phyloP scores from a whole-genome alignment of 2,113 vertebrate genomes.

The Trematocara nigrifrons region DNA sequence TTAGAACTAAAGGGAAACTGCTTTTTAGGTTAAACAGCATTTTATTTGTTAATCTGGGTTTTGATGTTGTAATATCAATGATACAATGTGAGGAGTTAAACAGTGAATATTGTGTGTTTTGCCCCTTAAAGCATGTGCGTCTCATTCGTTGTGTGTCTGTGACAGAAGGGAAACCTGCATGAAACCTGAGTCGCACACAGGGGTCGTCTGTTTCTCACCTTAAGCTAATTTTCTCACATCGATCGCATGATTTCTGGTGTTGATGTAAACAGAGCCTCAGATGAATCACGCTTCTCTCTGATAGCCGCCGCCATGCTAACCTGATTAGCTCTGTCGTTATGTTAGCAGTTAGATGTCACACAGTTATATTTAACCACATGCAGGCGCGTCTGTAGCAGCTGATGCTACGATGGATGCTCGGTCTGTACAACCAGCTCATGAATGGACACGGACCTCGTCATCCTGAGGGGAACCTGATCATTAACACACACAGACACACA shows the following conservation, averaged over 20 bases:
- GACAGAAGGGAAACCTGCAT: background rate
- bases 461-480: background rate
- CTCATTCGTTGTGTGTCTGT: background rate
- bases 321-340: background rate
- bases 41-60: background rate
- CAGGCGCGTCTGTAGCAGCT: background rate
- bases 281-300: background rate
- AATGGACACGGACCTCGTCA: background rate
- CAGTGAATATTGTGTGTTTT: background rate
- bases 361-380: slow-evolving; percentile 8
- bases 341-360: background rate
- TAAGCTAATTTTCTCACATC: background rate
- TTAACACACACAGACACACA: background rate
- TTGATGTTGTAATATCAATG: background rate
- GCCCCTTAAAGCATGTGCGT: background rate
- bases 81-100: background rate
- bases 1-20: background rate
- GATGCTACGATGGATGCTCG: background rate
- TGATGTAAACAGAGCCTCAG: background rate
- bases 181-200: background rate
- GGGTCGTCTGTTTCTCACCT: background rate
- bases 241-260: background rate
- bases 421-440: background rate
- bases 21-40: background rate
- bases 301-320: background rate